phyloP scores from a whole-genome alignment of 2,888 invertebrate species.

The Lasioglossum lativentre region DNA sequence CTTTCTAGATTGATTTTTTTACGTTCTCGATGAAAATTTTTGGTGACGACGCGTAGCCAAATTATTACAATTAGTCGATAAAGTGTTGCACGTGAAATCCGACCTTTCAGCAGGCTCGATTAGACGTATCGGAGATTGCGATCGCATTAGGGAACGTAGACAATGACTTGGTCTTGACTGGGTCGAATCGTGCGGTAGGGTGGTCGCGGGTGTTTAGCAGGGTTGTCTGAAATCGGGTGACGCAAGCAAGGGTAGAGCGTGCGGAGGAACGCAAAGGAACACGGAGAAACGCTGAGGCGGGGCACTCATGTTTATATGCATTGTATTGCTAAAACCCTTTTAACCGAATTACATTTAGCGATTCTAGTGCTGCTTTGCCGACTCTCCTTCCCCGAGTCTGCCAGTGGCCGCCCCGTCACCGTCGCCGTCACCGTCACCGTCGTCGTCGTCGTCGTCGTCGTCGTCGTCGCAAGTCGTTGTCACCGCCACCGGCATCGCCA shows the following conservation, averaged over 20 bases:
- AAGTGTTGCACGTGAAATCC: not conserved
- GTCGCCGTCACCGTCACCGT: not conserved
- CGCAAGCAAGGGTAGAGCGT: constrained; percentile 65
- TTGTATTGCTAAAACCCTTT: constrained; percentile 84
- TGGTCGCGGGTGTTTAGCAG: constrained; percentile 45
- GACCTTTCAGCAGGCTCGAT: not conserved
- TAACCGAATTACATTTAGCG: constrained; percentile 84
- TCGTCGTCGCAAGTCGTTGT: not conserved
- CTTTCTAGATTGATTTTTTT: not conserved
- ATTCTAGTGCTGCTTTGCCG: constrained; percentile 79
- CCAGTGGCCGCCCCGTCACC: constrained; percentile 18
- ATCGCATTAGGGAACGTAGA: constrained; percentile 22
- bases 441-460: not conserved
- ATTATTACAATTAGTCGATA: not conserved
- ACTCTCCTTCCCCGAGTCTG: constrained; percentile 33
- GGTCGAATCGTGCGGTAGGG: constrained; percentile 35
- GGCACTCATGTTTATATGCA: constrained; percentile 84
- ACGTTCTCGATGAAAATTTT: not conserved
- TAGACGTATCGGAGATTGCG: not conserved
- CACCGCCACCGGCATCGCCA: not conserved
- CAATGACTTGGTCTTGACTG: constrained; percentile 41
- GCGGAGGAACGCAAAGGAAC: constrained; percentile 66
- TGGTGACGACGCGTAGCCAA: not conserved
- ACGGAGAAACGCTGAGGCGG: constrained; percentile 73
- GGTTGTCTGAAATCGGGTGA: constrained; percentile 54